Evolutionary conservation across 2,113 vertebrate genomes (phyloP).

Genomic region (Syrrhaptes paradoxus): DNA sequence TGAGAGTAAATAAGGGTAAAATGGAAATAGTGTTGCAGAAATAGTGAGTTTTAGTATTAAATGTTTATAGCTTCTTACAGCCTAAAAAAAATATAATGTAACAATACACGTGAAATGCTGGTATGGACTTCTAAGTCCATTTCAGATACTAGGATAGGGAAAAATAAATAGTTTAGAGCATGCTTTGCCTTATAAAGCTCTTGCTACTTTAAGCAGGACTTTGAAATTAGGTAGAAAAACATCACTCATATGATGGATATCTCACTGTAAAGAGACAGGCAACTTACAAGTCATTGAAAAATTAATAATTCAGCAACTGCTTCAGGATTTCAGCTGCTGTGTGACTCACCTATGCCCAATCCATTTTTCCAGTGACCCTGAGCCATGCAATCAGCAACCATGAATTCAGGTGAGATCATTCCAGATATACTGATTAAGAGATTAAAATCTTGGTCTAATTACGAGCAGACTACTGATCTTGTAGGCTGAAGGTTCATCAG

Average conservation of each 20-base stretch:
- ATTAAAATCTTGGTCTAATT: not conserved
- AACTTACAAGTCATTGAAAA: not conserved
- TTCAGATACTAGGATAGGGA: not conserved
- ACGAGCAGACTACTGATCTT: not conserved
- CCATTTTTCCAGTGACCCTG: rapidly evolving
- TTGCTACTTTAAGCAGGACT: not conserved
- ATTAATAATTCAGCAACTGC: not conserved
- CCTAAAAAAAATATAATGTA: not conserved
- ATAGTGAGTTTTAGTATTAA: not conserved
- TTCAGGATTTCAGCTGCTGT: not conserved
- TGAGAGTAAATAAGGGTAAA: not conserved
- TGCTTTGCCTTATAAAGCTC: not conserved
- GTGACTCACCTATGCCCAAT: rapidly evolving
- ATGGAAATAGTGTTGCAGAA: not conserved
- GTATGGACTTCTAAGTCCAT: not conserved
- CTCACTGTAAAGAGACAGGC: not conserved
- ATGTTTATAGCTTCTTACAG: not conserved
- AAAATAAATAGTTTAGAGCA: not conserved
- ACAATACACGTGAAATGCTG: not conserved
- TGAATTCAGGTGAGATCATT: not conserved
- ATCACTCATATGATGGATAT: not conserved
- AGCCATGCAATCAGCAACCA: rapidly evolving
- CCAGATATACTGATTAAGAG: not conserved
- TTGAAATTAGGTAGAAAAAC: not conserved
- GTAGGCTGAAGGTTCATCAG: not conserved